Base-by-base conservation (phyloP, 2,888 invertebrate genomes). In the Conchocele bisecta region DNA sequence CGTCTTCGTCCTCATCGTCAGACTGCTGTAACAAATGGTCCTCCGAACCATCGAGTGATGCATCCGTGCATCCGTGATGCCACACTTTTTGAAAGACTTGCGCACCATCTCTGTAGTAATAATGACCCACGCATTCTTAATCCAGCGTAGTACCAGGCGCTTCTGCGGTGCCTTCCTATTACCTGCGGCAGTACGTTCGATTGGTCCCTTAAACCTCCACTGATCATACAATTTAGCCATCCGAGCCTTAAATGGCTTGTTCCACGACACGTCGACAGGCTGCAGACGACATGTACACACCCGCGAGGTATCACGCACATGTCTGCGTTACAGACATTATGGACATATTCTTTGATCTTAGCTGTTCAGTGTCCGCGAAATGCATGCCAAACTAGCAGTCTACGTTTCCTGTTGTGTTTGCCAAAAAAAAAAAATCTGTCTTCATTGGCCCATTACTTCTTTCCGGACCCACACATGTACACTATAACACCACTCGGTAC, bases 371-470 rank as follows among this genome's bases (percentile, higher is more conserved):
- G 61, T 2, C n/a, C n/a, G n/a, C n/a, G n/a, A n/a, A n/a, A n/a
- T n/a, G n/a, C n/a, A n/a, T n/a, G n/a, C n/a, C 42, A 48, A 9
- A 48, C 48, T 13, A 48, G 24, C 20, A 48, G 7, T 9, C n/a
- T 44, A n/a, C 53, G 53, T 3, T 44, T 29, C 2, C 53, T 41
- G 15, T 17, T 1, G 7, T 53, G 41, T n/a, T 61, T n/a, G n/a
- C n/a, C n/a, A n/a, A n/a, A n/a, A 15, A 61, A 51, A 15, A 31
- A 26, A 1, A 51, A 29, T 15, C 50, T 51, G 3, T 28, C 28
- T 37, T 51, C 61, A 41, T 51, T 24, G 2, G 61, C 41, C 51
- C 60, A 0, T 31, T 51, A 13, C 60, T 51, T 42, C 39, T n/a
- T n/a, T 48, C 29, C n/a, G n/a, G n/a, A n/a, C n/a, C n/a, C n/a